Percentiles rank a stretch among this genome's conserved stretches.
Conservation (phyloP, 2,113 vertebrate species). For the Mohoua ochrocephala region DNA sequence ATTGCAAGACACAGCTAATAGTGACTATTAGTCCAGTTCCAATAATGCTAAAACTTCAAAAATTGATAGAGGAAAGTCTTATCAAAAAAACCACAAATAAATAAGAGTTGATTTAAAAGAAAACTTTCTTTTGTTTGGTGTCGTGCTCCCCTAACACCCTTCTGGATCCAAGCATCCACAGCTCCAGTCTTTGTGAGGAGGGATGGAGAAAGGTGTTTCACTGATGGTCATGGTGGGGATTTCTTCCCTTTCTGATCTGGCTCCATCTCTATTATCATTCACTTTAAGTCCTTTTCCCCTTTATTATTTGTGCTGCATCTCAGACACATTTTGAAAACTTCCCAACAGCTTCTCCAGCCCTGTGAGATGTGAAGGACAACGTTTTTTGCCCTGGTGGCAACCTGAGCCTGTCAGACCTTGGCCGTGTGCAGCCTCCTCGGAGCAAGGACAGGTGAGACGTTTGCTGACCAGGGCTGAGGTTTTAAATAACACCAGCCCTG, state of each 20-base stretch:
- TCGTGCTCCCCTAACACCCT: neutral
- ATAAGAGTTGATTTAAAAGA: neutral
- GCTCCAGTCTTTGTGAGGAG: neutral
- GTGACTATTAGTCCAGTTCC: neutral
- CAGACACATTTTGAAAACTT: neutral
- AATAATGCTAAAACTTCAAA: neutral
- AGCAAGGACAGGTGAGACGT: neutral
- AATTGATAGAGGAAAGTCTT: neutral
- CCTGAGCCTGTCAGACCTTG: neutral
- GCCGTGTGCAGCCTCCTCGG: neutral
- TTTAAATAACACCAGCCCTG: neutral
- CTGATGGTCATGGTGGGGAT: neutral
- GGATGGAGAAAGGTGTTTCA: neutral
- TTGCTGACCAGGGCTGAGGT: neutral
- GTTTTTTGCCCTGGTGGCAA: neutral
- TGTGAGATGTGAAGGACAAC: fast-evolving
- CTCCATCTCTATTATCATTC: neutral
- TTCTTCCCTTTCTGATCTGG: neutral
- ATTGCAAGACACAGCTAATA: neutral
- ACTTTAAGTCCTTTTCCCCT: neutral
- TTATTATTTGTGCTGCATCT: fast-evolving
- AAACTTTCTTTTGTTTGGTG: neutral
- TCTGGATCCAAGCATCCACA: neutral
- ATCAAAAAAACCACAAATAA: neutral
- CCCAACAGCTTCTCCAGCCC: neutral